These are phyloP conservation scores for Drosophila sulfurigaster DNA, from an alignment of 1,140 invertebrate genomes.

Conservation along the genomic window DNA sequence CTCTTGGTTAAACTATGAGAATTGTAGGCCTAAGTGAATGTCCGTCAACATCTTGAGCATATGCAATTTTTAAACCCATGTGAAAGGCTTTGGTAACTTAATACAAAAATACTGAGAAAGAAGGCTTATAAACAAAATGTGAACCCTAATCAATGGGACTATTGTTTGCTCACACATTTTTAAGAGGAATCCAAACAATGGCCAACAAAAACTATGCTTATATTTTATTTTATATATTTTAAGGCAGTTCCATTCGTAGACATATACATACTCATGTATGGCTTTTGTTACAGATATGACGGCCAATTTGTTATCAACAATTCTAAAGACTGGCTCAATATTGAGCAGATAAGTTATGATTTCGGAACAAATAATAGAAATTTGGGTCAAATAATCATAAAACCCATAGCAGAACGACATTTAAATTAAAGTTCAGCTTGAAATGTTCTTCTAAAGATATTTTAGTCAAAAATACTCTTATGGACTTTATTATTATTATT, in stretches of 20 bases:
- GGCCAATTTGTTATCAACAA: conserved; percentile 27
- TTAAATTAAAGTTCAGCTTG: background rate
- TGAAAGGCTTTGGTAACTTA: conserved; percentile 22
- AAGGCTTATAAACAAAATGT: conserved; percentile 21
- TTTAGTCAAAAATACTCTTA: too few relatives aligned
- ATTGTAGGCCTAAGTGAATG: conserved; percentile 55
- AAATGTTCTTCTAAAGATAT: too few relatives aligned
- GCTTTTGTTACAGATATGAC: conserved; percentile 11
- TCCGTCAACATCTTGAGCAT: conserved; percentile 53
- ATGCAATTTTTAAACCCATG: conserved; percentile 62
- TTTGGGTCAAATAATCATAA: background rate
- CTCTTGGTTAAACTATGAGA: conserved; percentile 29
- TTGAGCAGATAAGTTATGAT: background rate
- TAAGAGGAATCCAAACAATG: conserved; percentile 5
- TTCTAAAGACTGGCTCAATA: background rate
- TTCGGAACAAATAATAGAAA: background rate
- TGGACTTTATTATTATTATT: too few relatives aligned
- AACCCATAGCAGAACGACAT: background rate
- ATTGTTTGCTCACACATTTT: conserved; percentile 34
- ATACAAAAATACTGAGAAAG: conserved; percentile 23
- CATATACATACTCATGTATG: background rate
- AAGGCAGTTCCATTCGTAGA: background rate
- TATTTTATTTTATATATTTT: conserved; percentile 24
- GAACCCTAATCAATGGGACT: conserved; percentile 49
- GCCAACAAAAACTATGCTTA: conserved; percentile 31